phyloP scores from a whole-genome alignment of 2,888 invertebrate genomes.

The Limnephilus marmoratus region DNA sequence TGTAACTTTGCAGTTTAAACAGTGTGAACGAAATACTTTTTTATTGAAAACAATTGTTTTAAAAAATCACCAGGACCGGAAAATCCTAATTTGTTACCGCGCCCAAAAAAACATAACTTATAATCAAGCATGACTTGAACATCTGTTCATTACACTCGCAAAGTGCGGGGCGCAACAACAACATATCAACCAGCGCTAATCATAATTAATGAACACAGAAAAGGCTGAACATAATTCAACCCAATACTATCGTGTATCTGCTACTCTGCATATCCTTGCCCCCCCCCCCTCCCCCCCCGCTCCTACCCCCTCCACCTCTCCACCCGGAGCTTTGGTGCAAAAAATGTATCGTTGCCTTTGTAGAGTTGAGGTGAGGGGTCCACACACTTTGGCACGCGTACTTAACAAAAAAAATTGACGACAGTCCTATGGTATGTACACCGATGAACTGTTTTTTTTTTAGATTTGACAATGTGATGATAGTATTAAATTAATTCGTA shows the following conservation, averaged over 20 bases:
- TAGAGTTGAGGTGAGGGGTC: background rate
- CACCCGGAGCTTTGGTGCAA: background rate
- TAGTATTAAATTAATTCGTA: background rate
- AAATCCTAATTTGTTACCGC: slow-evolving; percentile 5
- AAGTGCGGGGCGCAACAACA: slow-evolving; percentile 6
- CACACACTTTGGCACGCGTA: background rate
- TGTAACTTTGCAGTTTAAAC: background rate
- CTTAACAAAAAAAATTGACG: background rate
- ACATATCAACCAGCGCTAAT: slow-evolving; percentile 34
- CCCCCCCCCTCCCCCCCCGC: background rate
- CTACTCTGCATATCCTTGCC: background rate
- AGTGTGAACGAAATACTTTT: background rate
- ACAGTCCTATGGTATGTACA: background rate
- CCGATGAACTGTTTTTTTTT: background rate
- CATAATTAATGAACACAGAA: slow-evolving; percentile 41
- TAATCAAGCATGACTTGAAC: slow-evolving; percentile 33
- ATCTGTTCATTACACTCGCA: slow-evolving; percentile 42
- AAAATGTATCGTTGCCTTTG: slow-evolving; percentile 35
- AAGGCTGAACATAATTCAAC: slow-evolving; percentile 32
- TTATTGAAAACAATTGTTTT: slow-evolving; percentile 9
- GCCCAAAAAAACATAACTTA: slow-evolving; percentile 15
- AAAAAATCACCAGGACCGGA: background rate
- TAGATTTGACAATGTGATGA: background rate
- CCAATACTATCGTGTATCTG: background rate
- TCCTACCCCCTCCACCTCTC: background rate